Base-by-base conservation (phyloP, 2,797 vertebrate species). In the Argya squamiceps region DNA sequence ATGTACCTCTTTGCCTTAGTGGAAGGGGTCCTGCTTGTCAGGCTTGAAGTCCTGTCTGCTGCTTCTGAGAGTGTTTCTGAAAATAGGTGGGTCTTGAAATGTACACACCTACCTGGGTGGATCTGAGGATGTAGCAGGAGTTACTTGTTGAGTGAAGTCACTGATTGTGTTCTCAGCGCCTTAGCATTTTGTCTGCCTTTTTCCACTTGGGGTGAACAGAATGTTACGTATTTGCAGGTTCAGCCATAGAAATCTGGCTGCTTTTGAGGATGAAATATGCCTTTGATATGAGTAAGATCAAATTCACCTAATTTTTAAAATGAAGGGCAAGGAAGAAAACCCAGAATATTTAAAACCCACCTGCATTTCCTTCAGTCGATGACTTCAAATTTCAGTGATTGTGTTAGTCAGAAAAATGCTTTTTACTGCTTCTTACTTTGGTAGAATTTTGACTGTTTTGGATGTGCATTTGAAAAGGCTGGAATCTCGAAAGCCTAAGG, bases 341-440 rank as follows among this genome's bases (percentile, higher is more conserved):
- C 0, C 17, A n/a, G 32, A 39, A 39, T 11, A 37, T 49, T 16
- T 58, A 1, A 56, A 39, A 19, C 58, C 9, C 46, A n/a, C 20
- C 16, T 36, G 6, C 0, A 0, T 87, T 84, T 90, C 41, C 18
- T 75, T 67, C 70, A 77, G 8, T 20, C 23, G 11, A 17, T 79
- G 15, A 37, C n/a, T 83, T 71, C 2, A 60, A 17, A 6, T 77
- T 63, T 74, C 53, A 34, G 9, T 80, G 49, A 10, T 56, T 34
- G 4, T 44, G 8, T 79, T 81, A 37, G 37, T 77, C 3, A n/a
- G 23, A 64, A 56, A 55, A 60, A n/a, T 43, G 6, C 14, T 13
- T 78, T 67, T 64, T 64, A 26, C 3, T 56, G 30, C 29, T 43
- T 43, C 49, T 64, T 62, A n/a, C 27, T 59, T 71, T 37, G 24